Evolutionary conservation across 2,888 invertebrate genomes (phyloP).

Genomic region (Lochmaea capreae): DNA sequence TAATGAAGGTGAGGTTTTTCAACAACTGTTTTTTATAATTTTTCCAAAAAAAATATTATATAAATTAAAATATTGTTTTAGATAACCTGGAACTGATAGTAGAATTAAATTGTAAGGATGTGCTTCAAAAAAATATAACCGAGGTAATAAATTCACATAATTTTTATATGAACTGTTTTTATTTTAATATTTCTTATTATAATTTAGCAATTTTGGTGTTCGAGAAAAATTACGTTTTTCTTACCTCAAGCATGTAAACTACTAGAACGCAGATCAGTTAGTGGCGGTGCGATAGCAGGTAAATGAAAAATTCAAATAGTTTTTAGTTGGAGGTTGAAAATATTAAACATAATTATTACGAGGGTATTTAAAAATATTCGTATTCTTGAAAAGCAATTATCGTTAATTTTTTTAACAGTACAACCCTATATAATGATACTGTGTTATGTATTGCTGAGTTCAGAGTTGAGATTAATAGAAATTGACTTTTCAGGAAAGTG

Average conservation of each 20-base stretch:
- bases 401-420: too few relatives aligned
- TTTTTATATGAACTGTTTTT: background rate
- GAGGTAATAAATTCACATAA: background rate
- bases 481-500: too few relatives aligned
- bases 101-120: slow-evolving; percentile 2
- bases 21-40: background rate
- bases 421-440: too few relatives aligned
- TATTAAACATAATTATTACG: too few relatives aligned
- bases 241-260: slow-evolving; percentile 20
- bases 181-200: background rate
- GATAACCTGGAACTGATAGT: slow-evolving; percentile 2
- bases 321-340: too few relatives aligned
- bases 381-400: too few relatives aligned
- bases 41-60: background rate
- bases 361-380: too few relatives aligned
- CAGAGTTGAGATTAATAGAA: too few relatives aligned
- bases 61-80: background rate
- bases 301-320: background rate
- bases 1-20: slow-evolving; percentile 2
- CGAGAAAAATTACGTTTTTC: slow-evolving; percentile 12
- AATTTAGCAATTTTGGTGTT: slow-evolving; percentile 7
- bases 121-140: background rate
- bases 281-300: background rate
- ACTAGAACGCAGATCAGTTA: slow-evolving; percentile 4
- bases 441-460: too few relatives aligned